A percentile compares a stretch with the other conserved stretches of the same genome.
Conservation (phyloP, 1,140 invertebrate genomes). For the Pygmarrhopalites habei region DNA sequence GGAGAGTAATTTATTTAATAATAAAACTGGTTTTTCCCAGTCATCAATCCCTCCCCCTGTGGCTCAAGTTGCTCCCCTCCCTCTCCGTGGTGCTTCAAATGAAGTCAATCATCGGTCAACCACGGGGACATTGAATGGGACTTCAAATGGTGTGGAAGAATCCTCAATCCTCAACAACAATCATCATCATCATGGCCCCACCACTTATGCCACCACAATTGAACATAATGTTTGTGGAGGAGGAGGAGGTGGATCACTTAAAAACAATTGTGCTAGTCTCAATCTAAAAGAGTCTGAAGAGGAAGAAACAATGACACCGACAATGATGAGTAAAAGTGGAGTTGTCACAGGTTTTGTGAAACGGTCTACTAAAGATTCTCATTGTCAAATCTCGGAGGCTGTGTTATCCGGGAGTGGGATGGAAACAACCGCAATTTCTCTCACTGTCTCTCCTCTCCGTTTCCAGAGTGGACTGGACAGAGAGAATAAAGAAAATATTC, state of each 20-base stretch:
- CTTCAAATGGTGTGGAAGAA: too few relatives aligned
- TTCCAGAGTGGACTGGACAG: conserved; percentile 3
- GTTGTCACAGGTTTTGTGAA: conserved; percentile 6
- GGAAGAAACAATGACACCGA: too few relatives aligned
- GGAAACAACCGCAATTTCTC: neutral
- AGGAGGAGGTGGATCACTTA: too few relatives aligned
- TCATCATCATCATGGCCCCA: too few relatives aligned
- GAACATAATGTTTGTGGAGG: too few relatives aligned
- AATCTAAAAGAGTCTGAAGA: conserved; percentile 6
- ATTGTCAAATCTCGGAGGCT: neutral
- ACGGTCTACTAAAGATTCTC: neutral
- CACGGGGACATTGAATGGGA: neutral
- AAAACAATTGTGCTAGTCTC: conserved; percentile 1
- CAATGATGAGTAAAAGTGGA: neutral
- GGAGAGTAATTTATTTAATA: conserved; percentile 38
- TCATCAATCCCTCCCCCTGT: conserved; percentile 34
- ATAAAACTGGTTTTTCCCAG: conserved; percentile 36
- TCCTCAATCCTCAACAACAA: too few relatives aligned
- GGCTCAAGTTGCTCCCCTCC: conserved; percentile 37
- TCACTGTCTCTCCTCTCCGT: conserved; percentile 21
- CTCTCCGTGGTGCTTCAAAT: conserved; percentile 17
- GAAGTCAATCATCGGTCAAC: neutral
- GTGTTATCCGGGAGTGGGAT: neutral
- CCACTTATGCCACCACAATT: too few relatives aligned
- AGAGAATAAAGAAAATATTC: conserved; percentile 20